Percentiles rank a stretch among this genome's conserved stretches.
These are phyloP conservation scores for Lepidostoma basale DNA, from an alignment of 1,140 invertebrate genomes.

Conservation along the genomic window DNA sequence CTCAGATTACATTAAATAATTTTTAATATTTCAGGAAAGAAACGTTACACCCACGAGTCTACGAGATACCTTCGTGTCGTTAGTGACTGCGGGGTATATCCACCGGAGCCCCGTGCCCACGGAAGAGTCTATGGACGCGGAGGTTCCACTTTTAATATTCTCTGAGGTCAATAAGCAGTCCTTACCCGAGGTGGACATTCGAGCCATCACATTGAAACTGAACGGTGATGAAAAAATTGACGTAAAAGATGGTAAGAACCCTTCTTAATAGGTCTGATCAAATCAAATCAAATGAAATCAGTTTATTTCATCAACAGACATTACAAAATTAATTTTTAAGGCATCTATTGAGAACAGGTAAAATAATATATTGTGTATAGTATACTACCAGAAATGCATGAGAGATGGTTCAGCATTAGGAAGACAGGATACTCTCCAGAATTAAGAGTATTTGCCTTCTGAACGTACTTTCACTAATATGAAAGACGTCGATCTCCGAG, in stretches of 20 bases:
- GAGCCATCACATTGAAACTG: conserved; percentile 49
- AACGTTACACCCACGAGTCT: conserved; percentile 52
- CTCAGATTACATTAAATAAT: not conserved
- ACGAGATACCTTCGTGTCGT: conserved; percentile 55
- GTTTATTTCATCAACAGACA: too few relatives aligned
- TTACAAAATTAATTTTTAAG: too few relatives aligned
- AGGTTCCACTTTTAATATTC: conserved; percentile 51
- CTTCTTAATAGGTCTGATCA: too few relatives aligned
- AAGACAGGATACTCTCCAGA: too few relatives aligned
- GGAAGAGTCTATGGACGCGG: conserved; percentile 51
- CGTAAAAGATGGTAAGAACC: conserved; percentile 49
- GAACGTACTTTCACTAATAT: too few relatives aligned
- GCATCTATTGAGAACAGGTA: too few relatives aligned
- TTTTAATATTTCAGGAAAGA: conserved; percentile 50
- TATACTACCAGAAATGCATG: too few relatives aligned
- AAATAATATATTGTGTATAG: too few relatives aligned
- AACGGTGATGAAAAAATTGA: conserved; percentile 47
- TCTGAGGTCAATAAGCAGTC: conserved; percentile 35
- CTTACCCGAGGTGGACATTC: conserved; percentile 60
- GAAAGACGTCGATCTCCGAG: too few relatives aligned
- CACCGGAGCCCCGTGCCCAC: conserved; percentile 52
- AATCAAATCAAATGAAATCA: too few relatives aligned
- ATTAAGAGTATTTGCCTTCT: too few relatives aligned
- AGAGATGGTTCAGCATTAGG: too few relatives aligned
- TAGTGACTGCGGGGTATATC: conserved; percentile 57